Percentiles rank a stretch among this genome's conserved stretches.
These are phyloP conservation scores for Dicycla oo DNA, from an alignment of 2,888 invertebrate species.

Conservation along the genomic window DNA sequence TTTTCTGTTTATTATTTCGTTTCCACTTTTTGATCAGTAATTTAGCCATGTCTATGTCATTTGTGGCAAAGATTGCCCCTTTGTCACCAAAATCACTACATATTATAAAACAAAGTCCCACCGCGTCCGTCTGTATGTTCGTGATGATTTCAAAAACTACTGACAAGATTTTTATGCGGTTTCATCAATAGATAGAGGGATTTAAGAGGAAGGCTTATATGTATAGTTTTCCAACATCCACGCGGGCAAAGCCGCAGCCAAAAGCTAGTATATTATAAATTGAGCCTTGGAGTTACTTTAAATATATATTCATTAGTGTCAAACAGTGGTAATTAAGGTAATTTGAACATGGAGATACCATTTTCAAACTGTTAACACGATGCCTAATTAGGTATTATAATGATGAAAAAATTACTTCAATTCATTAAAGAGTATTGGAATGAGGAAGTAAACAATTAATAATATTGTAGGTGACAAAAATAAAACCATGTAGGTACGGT, in stretches of 20 bases:
- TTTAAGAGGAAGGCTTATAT: too few relatives aligned
- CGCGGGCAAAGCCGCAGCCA: too few relatives aligned
- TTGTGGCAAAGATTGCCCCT: background rate
- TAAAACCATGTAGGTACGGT: background rate
- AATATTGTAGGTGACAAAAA: background rate
- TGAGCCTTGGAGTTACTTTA: too few relatives aligned
- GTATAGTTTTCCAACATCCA: too few relatives aligned
- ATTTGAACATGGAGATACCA: background rate
- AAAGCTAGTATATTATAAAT: too few relatives aligned
- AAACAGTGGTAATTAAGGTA: background rate
- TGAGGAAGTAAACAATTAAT: background rate
- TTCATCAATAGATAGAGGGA: too few relatives aligned
- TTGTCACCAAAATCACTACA: background rate
- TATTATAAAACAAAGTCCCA: too few relatives aligned
- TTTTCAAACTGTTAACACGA: background rate
- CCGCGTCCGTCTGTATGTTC: too few relatives aligned
- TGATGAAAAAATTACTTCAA: background rate
- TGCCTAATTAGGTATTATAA: background rate
- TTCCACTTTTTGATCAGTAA: background rate
- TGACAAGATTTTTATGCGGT: too few relatives aligned
- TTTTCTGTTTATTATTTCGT: background rate
- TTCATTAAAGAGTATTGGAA: background rate
- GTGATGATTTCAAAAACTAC: too few relatives aligned
- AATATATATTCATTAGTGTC: too few relatives aligned
- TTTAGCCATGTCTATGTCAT: background rate